Base-by-base conservation (phyloP, 1,140 invertebrate genomes). In the Hyles vespertilio region DNA sequence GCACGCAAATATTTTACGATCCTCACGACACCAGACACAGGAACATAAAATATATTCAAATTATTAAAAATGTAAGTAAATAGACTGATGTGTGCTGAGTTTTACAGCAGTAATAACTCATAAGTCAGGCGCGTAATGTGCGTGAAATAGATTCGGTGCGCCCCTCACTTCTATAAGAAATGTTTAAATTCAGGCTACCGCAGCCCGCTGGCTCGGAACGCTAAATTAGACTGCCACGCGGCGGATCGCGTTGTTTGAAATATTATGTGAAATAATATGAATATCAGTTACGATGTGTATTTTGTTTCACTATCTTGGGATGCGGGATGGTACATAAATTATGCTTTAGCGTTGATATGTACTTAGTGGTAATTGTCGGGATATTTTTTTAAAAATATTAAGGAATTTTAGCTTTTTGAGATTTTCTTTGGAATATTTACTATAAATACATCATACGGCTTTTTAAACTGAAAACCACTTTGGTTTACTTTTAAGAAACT, bases 41-140 rank as follows among this genome's bases (percentile, higher is more conserved):
- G 33, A 22, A 32, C 48, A 54, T 51, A 55, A 55, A 60, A 40
- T 22, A 11, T 58, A 51, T 32, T 34, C 56, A 75, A 77, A 77
- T 74, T 76, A 72, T 73, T 56, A 67, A 77, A 82, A 80, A 74
- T 66, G 62, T 43, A 60, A 69, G 69, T 71, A 80, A 82, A 80
- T 82, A 76, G 69, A 74, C 67, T 80, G 76, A 82, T 74, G 70
- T 76, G 65, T 77, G 71, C 76, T 79, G 76, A 81, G 78, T 77
- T 81, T 79, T 80, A 83, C 76, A 73, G 77, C 76, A 11, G 71
- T 70, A 76, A 83, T 81, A 77, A 79, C 67, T 83, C 72, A 83
- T 80, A 80, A 83, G 65, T 74, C 72, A 75, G 61, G 50, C 33
- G 67, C 64, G 78, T 81, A 81, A 83, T 81, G 69, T 74, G 78